phyloP scores from a whole-genome alignment of 2,113 vertebrate genomes.

The Solea senegalensis region DNA sequence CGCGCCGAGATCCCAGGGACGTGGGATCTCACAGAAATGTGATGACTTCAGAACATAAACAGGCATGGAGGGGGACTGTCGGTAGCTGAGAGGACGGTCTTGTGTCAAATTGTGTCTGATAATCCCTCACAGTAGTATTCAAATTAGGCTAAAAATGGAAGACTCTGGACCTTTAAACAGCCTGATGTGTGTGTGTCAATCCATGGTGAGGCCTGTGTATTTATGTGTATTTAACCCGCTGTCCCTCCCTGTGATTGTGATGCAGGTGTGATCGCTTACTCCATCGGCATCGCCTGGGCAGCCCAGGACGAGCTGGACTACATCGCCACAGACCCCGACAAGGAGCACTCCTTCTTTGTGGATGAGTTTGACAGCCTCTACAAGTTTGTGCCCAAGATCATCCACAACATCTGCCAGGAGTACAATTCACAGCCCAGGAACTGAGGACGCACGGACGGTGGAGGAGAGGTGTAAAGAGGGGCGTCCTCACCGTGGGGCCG shows the following conservation, averaged over 20 bases:
- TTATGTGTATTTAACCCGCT: constrained; percentile 23
- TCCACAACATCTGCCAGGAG: constrained; percentile 96
- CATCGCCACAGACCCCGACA: constrained; percentile 93
- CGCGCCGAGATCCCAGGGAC: too few relatives aligned
- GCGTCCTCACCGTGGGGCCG: constrained; percentile 2
- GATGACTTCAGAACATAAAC: too few relatives aligned
- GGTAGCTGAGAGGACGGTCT: too few relatives aligned
- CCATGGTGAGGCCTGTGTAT: constrained; percentile 1
- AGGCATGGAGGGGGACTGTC: too few relatives aligned
- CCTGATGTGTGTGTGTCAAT: neutral
- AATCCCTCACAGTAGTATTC: too few relatives aligned
- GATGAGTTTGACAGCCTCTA: constrained; percentile 97
- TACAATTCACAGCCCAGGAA: constrained; percentile 98
- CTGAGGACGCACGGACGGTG: constrained; percentile 70
- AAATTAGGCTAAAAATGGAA: too few relatives aligned
- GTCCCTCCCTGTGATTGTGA: constrained; percentile 43
- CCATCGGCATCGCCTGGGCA: constrained; percentile 94
- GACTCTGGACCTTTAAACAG: too few relatives aligned
- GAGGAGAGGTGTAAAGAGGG: neutral
- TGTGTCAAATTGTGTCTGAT: too few relatives aligned
- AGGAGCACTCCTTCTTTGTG: constrained; percentile 96
- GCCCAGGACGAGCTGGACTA: constrained; percentile 95
- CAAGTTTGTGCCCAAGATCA: constrained; percentile 88
- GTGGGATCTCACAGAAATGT: too few relatives aligned
- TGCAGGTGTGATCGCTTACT: constrained; percentile 94